Percentiles rank a stretch among this genome's conserved stretches.
phyloP scores from a whole-genome alignment of 2,113 vertebrate genomes.

The Bubo scandiacus region DNA sequence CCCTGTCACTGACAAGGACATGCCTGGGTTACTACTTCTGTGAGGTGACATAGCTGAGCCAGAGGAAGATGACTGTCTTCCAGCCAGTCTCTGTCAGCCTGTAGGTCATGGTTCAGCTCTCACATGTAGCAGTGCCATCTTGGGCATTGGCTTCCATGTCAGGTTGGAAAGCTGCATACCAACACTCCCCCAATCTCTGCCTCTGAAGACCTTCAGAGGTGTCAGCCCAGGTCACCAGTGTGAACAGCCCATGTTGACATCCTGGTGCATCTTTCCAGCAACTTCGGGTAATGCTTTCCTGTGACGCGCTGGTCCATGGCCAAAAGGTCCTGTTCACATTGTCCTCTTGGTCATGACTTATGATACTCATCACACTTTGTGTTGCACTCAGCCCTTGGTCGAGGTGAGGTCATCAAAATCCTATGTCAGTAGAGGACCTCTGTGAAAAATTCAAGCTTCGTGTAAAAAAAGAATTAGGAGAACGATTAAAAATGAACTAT shows the following conservation, averaged over 20 bases:
- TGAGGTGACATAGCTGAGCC: neutral
- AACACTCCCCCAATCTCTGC: neutral
- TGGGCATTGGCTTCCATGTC: neutral
- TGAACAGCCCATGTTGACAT: neutral
- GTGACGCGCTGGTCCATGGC: neutral
- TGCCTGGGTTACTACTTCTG: neutral
- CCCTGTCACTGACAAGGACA: neutral
- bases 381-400: neutral
- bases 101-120: neutral
- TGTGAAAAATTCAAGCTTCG: neutral
- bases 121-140: neutral
- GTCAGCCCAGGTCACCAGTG: neutral
- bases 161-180: neutral
- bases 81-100: neutral
- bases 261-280: neutral
- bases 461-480: neutral
- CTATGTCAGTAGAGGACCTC: neutral
- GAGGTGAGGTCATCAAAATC: neutral
- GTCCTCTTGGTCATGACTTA: neutral
- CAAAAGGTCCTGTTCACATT: neutral
- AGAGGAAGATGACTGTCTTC: neutral
- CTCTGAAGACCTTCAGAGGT: neutral
- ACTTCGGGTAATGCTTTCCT: neutral
- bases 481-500: neutral
- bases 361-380: neutral